phyloP scores from a whole-genome alignment of 2,113 vertebrate species.

The Gallinago undulata region DNA sequence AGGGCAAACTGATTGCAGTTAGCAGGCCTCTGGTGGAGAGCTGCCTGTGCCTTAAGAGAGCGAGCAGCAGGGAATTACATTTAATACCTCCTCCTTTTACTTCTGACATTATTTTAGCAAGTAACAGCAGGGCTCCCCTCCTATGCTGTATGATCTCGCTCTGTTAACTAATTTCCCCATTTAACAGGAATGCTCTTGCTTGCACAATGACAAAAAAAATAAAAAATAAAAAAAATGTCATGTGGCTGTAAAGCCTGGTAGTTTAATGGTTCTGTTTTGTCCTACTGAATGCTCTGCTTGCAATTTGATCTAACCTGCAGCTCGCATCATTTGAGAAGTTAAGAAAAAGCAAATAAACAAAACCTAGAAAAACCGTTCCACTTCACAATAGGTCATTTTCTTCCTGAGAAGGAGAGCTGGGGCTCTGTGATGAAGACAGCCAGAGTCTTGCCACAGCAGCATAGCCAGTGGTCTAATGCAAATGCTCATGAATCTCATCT shows the following conservation, averaged over 20 bases:
- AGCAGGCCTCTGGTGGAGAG: conserved; percentile 27
- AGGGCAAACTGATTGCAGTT: conserved; percentile 29
- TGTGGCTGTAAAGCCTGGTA: not conserved
- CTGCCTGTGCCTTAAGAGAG: conserved; percentile 34
- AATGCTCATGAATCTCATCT: not conserved
- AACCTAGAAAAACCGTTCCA: not conserved
- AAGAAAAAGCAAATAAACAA: not conserved
- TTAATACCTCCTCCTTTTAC: conserved; percentile 32
- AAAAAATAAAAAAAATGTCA: not conserved
- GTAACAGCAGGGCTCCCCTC: conserved; percentile 39
- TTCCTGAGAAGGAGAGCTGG: not conserved
- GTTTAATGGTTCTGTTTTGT: not conserved
- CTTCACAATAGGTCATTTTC: not conserved
- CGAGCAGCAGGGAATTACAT: conserved; percentile 31
- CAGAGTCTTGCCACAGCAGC: not conserved
- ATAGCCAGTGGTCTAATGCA: not conserved
- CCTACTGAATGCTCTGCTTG: not conserved
- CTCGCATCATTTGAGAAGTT: not conserved
- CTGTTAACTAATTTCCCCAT: conserved; percentile 6
- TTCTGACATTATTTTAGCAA: conserved; percentile 24
- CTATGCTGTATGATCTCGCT: not conserved
- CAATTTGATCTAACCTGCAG: not conserved
- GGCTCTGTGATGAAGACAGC: not conserved
- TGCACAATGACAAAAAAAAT: not conserved
- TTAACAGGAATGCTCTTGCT: conserved; percentile 3